Conservation (phyloP, 2,113 vertebrate species). For the Percopsis transmontana region DNA sequence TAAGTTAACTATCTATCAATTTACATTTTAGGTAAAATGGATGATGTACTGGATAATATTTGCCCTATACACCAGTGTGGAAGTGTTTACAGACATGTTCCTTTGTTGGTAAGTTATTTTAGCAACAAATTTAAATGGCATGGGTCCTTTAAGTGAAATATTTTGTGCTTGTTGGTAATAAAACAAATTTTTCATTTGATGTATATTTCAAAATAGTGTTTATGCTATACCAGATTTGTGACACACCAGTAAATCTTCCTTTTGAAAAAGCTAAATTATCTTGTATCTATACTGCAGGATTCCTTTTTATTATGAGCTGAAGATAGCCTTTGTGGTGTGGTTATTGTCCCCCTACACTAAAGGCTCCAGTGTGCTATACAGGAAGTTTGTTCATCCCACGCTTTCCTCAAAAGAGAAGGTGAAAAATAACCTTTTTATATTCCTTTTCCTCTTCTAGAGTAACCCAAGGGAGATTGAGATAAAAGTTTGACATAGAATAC, state of each 20-base stretch:
- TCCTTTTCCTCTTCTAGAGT: neutral
- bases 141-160: neutral
- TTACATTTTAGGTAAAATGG: constrained; percentile 91
- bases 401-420: constrained; percentile 99
- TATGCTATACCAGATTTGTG: neutral
- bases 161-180: neutral
- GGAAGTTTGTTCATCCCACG: constrained; percentile 98
- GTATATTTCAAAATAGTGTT: constrained; percentile 19
- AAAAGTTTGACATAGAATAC: neutral
- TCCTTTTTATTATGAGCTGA: constrained; percentile 99
- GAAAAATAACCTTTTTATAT: constrained; percentile 43
- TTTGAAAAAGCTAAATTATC: neutral
- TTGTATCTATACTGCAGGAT: constrained; percentile 79
- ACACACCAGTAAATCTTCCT: constrained; percentile 1
- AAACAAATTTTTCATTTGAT: neutral
- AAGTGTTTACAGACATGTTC: constrained; percentile 98
- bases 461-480: constrained; percentile 6
- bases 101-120: constrained; percentile 89
- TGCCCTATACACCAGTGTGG: constrained; percentile 92
- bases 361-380: constrained; percentile 96
- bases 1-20: neutral
- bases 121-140: neutral
- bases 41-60: constrained; percentile 99
- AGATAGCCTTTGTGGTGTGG: constrained; percentile 99
- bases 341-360: constrained; percentile 97